A percentile compares a stretch with the other conserved stretches of the same genome.
phyloP scores from a whole-genome alignment of 2,113 vertebrate genomes.

The Indicator maculatus region DNA sequence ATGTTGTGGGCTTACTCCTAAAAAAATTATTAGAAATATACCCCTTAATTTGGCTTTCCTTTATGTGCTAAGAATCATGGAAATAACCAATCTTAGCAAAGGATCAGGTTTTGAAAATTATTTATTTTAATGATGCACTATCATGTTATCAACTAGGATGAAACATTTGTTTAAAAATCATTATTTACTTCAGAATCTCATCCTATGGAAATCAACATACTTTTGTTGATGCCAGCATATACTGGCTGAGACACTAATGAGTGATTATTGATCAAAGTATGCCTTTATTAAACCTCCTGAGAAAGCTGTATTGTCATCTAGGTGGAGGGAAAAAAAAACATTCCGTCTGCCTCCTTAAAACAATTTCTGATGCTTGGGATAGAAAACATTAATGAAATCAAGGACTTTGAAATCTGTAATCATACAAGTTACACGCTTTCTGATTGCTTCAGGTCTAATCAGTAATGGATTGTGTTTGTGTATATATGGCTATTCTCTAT shows the following conservation, averaged over 20 bases:
- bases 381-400: constrained; percentile 24
- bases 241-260: background rate
- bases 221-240: background rate
- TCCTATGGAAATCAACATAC: background rate
- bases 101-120: background rate
- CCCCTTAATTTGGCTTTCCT: background rate
- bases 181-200: background rate
- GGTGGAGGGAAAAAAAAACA: background rate
- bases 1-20: background rate
- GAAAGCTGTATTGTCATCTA: background rate
- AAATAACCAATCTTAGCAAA: background rate
- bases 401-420: constrained; percentile 20
- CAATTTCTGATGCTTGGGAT: background rate
- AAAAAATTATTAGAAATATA: constrained; percentile 11
- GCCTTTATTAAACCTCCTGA: background rate
- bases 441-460: constrained; percentile 12
- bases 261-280: background rate
- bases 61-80: background rate
- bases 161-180: background rate
- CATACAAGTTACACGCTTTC: background rate
- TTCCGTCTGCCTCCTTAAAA: background rate
- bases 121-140: background rate
- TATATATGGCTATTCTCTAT: background rate
- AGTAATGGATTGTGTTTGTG: background rate
- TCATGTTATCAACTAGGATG: background rate